Base-by-base conservation (phyloP, 2,888 invertebrate species). In the Muscina levida region DNA sequence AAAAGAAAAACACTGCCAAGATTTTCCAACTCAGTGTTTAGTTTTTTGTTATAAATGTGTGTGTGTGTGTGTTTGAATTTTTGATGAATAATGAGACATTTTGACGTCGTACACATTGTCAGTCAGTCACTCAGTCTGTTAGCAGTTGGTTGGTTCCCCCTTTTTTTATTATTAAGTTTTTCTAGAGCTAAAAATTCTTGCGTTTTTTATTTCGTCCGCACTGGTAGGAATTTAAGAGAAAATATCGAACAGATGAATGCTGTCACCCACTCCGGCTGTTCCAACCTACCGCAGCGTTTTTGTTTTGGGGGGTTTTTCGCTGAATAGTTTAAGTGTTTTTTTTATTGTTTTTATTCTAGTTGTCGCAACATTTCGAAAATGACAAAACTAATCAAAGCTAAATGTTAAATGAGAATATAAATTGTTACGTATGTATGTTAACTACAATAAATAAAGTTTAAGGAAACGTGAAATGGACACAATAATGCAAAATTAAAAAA, bases 71-170 rank as follows among this genome's bases (percentile, higher is more conserved):
- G 48, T 68, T 70, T 76, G 22, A 42, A 66, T 70, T 72, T 76
- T 77, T 77, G 72, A 70, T 80, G 77, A 79, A 79, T 72, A 75
- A 73, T 76, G 65, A 80, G 80, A 80, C 80, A 71, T 77, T 80
- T 77, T 80, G 80, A 80, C 80, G 77, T 72, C 77, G 73, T 66
- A 53, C 76, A 73, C 70, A 73, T 73, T 77, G 72, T 71, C 73
- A 77, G 72, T 76, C 56, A 65, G 71, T 67, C 19, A n/a, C n/a
- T n/a, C n/a, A n/a, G n/a, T n/a, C n/a, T n/a, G n/a, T n/a, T n/a
- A n/a, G n/a, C n/a, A n/a, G n/a, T n/a, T n/a, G n/a, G n/a, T n/a
- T n/a, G n/a, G n/a, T n/a, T n/a, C n/a, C n/a, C n/a, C n/a, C n/a
- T n/a, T n/a, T n/a, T n/a, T n/a, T n/a, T n/a, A n/a, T n/a, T n/a